These are phyloP conservation scores for Papilio helenus DNA, from an alignment of 1,140 invertebrate genomes.

Conservation along the genomic window DNA sequence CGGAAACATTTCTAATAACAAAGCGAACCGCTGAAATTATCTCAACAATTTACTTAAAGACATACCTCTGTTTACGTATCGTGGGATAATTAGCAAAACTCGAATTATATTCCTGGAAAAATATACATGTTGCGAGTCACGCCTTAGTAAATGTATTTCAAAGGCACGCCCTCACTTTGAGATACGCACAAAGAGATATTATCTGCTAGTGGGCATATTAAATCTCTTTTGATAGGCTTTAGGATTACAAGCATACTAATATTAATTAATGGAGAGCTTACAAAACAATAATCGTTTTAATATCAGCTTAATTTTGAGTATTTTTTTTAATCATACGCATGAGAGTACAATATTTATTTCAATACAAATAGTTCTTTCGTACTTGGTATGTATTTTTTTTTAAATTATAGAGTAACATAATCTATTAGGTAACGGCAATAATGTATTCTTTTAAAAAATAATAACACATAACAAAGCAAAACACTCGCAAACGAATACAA, in stretches of 20 bases:
- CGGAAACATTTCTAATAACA: slow-evolving; percentile 39
- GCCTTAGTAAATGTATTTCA: slow-evolving; percentile 42
- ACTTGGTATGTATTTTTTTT: no score
- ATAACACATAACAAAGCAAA: not conserved
- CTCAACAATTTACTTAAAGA: slow-evolving; percentile 10
- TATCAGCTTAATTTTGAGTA: not conserved
- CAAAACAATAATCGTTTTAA: slow-evolving; percentile 16
- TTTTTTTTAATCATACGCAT: not conserved
- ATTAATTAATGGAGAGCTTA: slow-evolving; percentile 45
- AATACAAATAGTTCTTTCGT: no score
- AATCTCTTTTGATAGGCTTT: slow-evolving; percentile 46
- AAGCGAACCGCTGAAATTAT: slow-evolving; percentile 25
- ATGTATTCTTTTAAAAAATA: no score
- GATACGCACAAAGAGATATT: slow-evolving; percentile 48
- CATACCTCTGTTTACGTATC: not conserved
- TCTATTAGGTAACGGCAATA: no score
- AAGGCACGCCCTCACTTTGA: slow-evolving; percentile 45
- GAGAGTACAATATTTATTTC: not conserved
- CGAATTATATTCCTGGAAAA: slow-evolving; percentile 32
- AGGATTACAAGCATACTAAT: slow-evolving; percentile 37
- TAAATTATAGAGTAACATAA: no score
- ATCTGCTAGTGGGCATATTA: slow-evolving; percentile 50
- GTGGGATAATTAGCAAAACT: slow-evolving; percentile 24
- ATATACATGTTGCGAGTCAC: slow-evolving; percentile 38
- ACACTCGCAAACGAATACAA: slow-evolving; percentile 8